Evolutionary conservation across 2,888 invertebrate genomes (phyloP).

Genomic region (Amphipyra tragopoginis): DNA sequence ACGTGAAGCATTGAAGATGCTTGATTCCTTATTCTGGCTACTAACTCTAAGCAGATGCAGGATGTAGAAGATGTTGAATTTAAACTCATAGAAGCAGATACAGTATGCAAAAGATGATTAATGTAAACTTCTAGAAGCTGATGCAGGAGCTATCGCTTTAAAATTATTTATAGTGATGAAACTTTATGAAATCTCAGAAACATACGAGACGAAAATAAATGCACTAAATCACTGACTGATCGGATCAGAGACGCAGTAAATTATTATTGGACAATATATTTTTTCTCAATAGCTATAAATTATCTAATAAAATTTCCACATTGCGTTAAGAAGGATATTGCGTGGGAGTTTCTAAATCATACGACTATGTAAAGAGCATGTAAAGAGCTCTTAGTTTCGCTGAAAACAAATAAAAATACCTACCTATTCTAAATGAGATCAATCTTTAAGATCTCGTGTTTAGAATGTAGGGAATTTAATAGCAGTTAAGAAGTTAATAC

Average conservation of each 20-base stretch:
- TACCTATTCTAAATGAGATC: neutral
- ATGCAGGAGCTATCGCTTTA: neutral
- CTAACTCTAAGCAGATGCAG: neutral
- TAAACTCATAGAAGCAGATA: neutral
- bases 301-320: neutral
- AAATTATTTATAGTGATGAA: conserved; percentile 13
- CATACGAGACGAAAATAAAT: conserved; percentile 45
- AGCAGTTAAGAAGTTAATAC: neutral
- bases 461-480: too few species aligned
- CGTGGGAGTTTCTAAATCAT: neutral
- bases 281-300: conserved; percentile 2
- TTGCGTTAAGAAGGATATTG: neutral
- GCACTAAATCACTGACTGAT: conserved; percentile 36
- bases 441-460: neutral
- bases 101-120: neutral
- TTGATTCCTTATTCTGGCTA: neutral
- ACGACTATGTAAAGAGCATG: neutral
- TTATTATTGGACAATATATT: conserved; percentile 10
- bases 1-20: neutral
- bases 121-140: neutral
- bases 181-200: conserved; percentile 32
- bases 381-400: neutral
- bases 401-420: neutral
- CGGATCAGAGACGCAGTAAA: conserved; percentile 14
- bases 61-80: too few species aligned